Evolutionary conservation across 2,113 vertebrate genomes (phyloP).

Genomic region (Tringa solitaria): DNA sequence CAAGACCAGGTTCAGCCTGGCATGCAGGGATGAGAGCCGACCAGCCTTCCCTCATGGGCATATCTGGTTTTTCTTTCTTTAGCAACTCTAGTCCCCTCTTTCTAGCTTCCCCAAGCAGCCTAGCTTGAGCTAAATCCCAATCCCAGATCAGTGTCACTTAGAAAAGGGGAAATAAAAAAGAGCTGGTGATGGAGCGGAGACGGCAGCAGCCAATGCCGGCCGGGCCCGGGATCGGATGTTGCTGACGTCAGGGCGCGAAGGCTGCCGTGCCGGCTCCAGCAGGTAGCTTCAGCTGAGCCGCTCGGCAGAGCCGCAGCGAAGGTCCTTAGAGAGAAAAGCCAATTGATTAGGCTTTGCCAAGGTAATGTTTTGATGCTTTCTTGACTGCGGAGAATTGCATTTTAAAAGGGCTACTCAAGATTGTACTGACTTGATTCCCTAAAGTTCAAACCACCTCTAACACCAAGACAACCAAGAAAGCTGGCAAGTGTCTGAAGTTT

Average conservation of each 20-base stretch:
- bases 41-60: slow-evolving; percentile 30
- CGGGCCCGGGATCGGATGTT: slow-evolving; percentile 10
- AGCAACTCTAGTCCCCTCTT: slow-evolving; percentile 42
- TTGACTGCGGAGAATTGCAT: neutral
- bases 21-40: neutral
- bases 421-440: neutral
- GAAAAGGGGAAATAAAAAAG: neutral
- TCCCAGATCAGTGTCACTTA: slow-evolving; percentile 52
- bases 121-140: slow-evolving; percentile 58
- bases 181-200: slow-evolving; percentile 72
- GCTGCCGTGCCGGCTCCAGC: slow-evolving; percentile 44
- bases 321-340: neutral
- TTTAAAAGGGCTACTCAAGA: neutral
- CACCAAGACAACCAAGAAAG: neutral
- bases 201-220: slow-evolving; percentile 68
- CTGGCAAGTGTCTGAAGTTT: neutral
- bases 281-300: slow-evolving; percentile 35
- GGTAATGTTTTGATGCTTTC: neutral
- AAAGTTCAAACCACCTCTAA: neutral
- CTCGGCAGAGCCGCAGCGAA: slow-evolving; percentile 10
- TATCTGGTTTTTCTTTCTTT: slow-evolving; percentile 32
- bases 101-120: slow-evolving; percentile 22
- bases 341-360: neutral
- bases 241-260: slow-evolving; percentile 9
- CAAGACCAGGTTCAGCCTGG: slow-evolving; percentile 27